Conservation (phyloP, 2,797 vertebrate species). For the Myripristis jacobus region DNA sequence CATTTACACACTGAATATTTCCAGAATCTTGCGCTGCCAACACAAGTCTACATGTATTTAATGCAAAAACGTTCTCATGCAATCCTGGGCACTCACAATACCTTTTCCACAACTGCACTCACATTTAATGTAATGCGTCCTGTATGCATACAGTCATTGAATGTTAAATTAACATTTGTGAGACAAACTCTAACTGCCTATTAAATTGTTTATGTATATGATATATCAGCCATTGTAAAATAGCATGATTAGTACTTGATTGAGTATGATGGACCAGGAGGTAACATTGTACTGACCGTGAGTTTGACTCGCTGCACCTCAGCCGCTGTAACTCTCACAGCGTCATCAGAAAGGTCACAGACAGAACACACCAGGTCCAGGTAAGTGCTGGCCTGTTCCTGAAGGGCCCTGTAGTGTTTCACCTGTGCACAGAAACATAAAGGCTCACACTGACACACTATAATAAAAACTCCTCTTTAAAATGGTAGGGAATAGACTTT, state of each 20-base stretch:
- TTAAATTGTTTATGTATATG: background rate
- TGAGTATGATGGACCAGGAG: background rate
- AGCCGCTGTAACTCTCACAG: conserved; percentile 90
- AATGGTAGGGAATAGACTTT: too few species aligned
- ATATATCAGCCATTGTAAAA: background rate
- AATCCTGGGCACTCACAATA: too few species aligned
- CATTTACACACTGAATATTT: background rate
- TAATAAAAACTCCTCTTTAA: too few species aligned
- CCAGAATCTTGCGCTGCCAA: background rate
- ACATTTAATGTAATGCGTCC: too few species aligned
- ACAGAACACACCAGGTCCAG: conserved; percentile 95
- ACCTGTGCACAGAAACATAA: conserved; percentile 79
- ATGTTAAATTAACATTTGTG: too few species aligned
- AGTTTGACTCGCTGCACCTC: conserved; percentile 94
- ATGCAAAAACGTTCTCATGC: too few species aligned
- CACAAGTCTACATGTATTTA: background rate
- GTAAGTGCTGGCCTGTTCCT: conserved; percentile 96
- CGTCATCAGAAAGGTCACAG: conserved; percentile 92
- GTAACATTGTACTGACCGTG: conserved; percentile 82
- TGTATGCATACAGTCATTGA: too few species aligned
- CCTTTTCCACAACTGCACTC: too few species aligned
- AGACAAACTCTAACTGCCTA: too few species aligned
- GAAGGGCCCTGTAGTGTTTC: conserved; percentile 93
- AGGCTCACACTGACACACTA: background rate
- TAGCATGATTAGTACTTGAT: background rate